phyloP scores from a whole-genome alignment of 2,888 invertebrate species.

The Craniophora ligustri region DNA sequence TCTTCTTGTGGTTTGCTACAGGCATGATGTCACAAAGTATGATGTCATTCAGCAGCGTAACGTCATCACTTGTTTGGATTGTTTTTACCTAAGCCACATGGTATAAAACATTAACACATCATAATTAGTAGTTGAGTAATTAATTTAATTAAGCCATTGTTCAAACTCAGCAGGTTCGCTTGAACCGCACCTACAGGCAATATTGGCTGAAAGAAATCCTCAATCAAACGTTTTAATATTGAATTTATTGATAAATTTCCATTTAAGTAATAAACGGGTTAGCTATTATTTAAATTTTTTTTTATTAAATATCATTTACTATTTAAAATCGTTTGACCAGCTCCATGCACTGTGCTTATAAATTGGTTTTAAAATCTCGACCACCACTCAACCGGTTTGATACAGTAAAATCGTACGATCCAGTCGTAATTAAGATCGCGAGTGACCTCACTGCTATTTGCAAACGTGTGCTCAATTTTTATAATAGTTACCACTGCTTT shows the following conservation, averaged over 20 bases:
- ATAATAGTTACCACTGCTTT: slow-evolving; percentile 35
- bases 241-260: too few species aligned
- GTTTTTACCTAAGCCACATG: slow-evolving; percentile 15
- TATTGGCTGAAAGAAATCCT: too few species aligned
- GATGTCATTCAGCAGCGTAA: slow-evolving; percentile 59
- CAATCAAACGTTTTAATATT: too few species aligned
- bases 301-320: not conserved
- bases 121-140: slow-evolving; percentile 20
- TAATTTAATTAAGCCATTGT: slow-evolving; percentile 26
- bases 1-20: slow-evolving; percentile 18
- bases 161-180: slow-evolving; percentile 14
- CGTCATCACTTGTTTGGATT: slow-evolving; percentile 54
- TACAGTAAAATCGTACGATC: slow-evolving; percentile 49
- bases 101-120: slow-evolving; percentile 7
- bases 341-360: too few species aligned
- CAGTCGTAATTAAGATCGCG: slow-evolving; percentile 44
- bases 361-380: slow-evolving; percentile 26
- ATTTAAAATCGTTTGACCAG: slow-evolving; percentile 2
- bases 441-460: slow-evolving; percentile 48
- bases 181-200: slow-evolving; percentile 22
- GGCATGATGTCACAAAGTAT: slow-evolving; percentile 64
- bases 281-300: too few species aligned
- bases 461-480: slow-evolving; percentile 41
- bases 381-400: slow-evolving; percentile 46
- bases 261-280: too few species aligned